A percentile compares a stretch with the other conserved stretches of the same genome.
phyloP scores from a whole-genome alignment of 2,888 invertebrate genomes.

The Ennomos erosarius region DNA sequence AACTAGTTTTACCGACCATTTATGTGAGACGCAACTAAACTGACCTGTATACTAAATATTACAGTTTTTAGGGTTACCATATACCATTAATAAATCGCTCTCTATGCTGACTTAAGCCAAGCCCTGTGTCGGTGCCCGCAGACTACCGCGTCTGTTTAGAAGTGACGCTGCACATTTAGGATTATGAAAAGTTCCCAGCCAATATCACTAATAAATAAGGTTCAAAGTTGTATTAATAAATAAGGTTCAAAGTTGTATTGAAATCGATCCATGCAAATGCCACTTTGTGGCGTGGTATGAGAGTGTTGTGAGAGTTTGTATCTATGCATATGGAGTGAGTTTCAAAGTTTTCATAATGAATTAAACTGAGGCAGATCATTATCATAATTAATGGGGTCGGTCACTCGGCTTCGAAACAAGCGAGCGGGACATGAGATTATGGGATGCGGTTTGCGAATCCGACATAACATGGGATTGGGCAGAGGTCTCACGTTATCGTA shows the following conservation, averaged over 20 bases:
- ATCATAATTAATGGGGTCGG: slow-evolving; percentile 40
- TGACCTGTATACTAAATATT: slow-evolving; percentile 15
- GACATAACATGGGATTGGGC: not conserved
- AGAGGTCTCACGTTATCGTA: slow-evolving; percentile 5
- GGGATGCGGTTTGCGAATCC: slow-evolving; percentile 5
- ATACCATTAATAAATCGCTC: slow-evolving; percentile 39
- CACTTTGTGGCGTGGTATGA: slow-evolving; percentile 34
- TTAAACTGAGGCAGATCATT: slow-evolving; percentile 40
- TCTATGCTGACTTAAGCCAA: slow-evolving; percentile 51
- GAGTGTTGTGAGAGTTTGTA: slow-evolving; percentile 41
- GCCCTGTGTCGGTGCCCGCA: slow-evolving; percentile 50
- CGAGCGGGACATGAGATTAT: not conserved
- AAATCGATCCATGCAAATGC: slow-evolving; percentile 31
- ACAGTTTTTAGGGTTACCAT: not conserved
- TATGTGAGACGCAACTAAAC: slow-evolving; percentile 8
- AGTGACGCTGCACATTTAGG: slow-evolving; percentile 68
- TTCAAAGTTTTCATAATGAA: slow-evolving; percentile 43
- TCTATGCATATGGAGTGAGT: slow-evolving; percentile 38
- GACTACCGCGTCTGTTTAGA: slow-evolving; percentile 63
- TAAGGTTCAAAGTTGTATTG: slow-evolving; percentile 40
- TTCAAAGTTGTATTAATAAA: slow-evolving; percentile 38
- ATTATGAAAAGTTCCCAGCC: slow-evolving; percentile 49
- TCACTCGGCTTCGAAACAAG: slow-evolving; percentile 7
- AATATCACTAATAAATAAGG: slow-evolving; percentile 43
- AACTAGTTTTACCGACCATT: slow-evolving; percentile 31